These are phyloP conservation scores for Orgyia antiqua DNA, from an alignment of 2,888 invertebrate species.

Conservation along the genomic window DNA sequence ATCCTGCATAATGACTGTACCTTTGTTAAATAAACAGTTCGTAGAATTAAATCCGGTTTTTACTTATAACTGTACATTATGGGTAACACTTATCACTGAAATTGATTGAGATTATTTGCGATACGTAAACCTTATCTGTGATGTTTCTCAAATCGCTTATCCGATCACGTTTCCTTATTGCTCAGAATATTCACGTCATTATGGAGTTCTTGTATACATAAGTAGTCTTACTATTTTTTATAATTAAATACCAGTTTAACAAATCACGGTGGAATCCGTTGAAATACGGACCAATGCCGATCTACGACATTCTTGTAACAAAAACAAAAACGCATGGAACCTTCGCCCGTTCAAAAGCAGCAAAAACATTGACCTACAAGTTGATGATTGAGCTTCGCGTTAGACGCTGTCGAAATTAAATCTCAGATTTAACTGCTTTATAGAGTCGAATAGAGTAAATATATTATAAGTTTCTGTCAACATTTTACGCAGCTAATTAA, in stretches of 20 bases:
- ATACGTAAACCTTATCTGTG: conserved; percentile 50
- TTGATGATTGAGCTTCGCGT: conserved; percentile 26
- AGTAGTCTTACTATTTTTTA: no score
- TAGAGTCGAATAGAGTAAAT: conserved; percentile 6
- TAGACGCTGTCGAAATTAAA: conserved; percentile 15
- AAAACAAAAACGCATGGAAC: conserved; percentile 33
- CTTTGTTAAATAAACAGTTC: no score
- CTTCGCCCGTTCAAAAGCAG: conserved; percentile 40
- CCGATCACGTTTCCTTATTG: conserved; percentile 37
- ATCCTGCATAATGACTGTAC: no score
- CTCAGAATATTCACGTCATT: no score
- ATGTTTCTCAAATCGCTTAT: conserved; percentile 33
- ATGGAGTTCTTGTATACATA: no score
- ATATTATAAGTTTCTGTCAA: conserved; percentile 5
- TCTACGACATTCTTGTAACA: conserved; percentile 13
- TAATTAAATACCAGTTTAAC: conserved; percentile 29
- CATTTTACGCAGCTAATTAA: conserved; percentile 15
- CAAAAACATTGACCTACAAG: conserved; percentile 46
- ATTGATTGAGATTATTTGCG: no score
- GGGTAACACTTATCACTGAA: no score
- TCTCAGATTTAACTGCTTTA: conserved; percentile 10
- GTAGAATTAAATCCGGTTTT: no score
- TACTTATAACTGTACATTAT: no score
- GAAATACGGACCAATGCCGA: conserved; percentile 31
- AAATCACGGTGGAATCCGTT: conserved; percentile 27